These are phyloP conservation scores for Teleiodes luculella DNA, from an alignment of 2,888 invertebrate species.

Conservation along the genomic window DNA sequence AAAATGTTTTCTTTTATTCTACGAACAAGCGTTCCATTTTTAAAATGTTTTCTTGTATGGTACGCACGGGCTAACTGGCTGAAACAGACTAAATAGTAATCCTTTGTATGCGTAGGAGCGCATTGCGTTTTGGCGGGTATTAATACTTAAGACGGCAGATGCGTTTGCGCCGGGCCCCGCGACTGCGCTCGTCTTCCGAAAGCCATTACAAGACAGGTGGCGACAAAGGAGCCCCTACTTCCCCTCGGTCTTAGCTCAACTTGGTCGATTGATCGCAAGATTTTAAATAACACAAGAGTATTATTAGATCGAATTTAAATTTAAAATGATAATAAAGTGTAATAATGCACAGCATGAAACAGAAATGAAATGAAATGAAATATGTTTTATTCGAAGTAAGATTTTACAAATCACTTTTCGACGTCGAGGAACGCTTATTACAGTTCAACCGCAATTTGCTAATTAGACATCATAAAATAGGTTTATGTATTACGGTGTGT, in stretches of 20 bases:
- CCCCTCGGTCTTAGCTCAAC: constrained; percentile 45
- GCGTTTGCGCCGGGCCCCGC: constrained; percentile 55
- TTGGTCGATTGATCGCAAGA: constrained; percentile 24
- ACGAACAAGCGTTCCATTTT: background rate
- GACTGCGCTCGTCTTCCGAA: constrained; percentile 62
- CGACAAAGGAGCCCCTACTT: constrained; percentile 65
- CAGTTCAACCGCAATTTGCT: no score
- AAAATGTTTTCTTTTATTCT: background rate
- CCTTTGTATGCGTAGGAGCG: constrained; percentile 23
- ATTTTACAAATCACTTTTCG: no score
- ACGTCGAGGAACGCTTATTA: no score
- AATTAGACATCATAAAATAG: no score
- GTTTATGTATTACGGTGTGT: no score
- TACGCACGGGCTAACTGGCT: background rate
- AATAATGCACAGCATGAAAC: no score
- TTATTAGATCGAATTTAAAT: no score
- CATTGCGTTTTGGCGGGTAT: constrained; percentile 57
- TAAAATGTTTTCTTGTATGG: background rate
- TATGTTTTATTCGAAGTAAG: no score
- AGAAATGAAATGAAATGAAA: no score
- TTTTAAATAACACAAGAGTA: background rate
- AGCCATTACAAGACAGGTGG: constrained; percentile 73
- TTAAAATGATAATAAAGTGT: no score
- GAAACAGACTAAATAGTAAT: background rate
- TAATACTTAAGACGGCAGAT: constrained; percentile 50